These are phyloP conservation scores for Mustela lutreola DNA, from an alignment of 2,113 vertebrate genomes.

Conservation along the genomic window DNA sequence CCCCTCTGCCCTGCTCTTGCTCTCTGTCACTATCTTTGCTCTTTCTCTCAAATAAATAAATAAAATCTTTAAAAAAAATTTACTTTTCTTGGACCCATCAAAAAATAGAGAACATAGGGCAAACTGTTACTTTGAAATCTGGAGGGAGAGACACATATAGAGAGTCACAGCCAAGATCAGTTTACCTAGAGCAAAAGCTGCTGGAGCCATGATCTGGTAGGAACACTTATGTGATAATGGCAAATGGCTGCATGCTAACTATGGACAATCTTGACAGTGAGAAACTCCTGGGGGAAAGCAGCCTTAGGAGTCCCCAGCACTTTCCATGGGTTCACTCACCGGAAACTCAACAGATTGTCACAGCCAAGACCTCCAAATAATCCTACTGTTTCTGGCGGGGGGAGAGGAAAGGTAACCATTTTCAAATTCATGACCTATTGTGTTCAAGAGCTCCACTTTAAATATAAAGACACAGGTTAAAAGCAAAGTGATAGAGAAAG, in stretches of 20 bases:
- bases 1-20: no score
- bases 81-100: not conserved
- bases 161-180: not conserved
- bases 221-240: not conserved
- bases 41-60: no score
- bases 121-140: not conserved
- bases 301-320: not conserved
- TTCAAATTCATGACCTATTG: not conserved
- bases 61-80: not conserved
- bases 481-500: not conserved
- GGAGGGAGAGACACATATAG: not conserved
- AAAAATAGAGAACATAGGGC: not conserved
- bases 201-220: not conserved
- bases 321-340: not conserved
- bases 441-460: not conserved
- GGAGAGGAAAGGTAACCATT: not conserved
- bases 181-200: not conserved
- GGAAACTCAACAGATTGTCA: not conserved
- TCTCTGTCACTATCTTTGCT: no score
- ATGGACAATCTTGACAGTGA: fast-evolving
- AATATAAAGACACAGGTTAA: not conserved
- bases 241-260: not conserved
- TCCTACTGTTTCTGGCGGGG: not conserved
- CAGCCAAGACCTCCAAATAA: not conserved
- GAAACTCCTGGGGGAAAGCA: not conserved